Conservation (phyloP, 2,797 vertebrate species). For the Catharus ustulatus region DNA sequence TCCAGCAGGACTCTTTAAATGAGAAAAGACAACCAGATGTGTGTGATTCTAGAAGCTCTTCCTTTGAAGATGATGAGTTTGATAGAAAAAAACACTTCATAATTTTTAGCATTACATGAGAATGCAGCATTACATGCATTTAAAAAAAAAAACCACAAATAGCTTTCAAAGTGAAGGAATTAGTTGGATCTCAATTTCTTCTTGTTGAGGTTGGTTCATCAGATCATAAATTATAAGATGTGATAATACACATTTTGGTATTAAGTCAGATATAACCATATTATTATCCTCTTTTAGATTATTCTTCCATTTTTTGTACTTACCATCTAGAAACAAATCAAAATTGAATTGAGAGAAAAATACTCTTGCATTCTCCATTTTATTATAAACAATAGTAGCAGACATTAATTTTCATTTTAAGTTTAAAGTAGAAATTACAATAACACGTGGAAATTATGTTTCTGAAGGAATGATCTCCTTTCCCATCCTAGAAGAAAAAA, state of each 20-base stretch:
- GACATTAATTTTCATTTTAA: background rate
- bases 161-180: background rate
- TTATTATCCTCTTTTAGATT: background rate
- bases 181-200: background rate
- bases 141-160: background rate
- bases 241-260: background rate
- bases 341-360: background rate
- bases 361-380: background rate
- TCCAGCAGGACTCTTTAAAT: background rate
- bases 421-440: background rate
- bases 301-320: background rate
- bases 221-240: background rate
- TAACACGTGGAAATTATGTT: background rate
- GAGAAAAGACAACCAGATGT: background rate
- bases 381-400: background rate
- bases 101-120: background rate
- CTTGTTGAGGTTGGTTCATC: background rate
- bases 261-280: background rate
- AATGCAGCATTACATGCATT: background rate
- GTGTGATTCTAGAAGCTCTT: background rate
- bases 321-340: background rate
- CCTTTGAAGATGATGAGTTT: background rate
- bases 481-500: background rate
- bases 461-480: background rate
- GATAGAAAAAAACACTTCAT: background rate